Evolutionary conservation across 2,113 vertebrate genomes (phyloP).

Genomic region (Cyphomyrus discorhynchus): DNA sequence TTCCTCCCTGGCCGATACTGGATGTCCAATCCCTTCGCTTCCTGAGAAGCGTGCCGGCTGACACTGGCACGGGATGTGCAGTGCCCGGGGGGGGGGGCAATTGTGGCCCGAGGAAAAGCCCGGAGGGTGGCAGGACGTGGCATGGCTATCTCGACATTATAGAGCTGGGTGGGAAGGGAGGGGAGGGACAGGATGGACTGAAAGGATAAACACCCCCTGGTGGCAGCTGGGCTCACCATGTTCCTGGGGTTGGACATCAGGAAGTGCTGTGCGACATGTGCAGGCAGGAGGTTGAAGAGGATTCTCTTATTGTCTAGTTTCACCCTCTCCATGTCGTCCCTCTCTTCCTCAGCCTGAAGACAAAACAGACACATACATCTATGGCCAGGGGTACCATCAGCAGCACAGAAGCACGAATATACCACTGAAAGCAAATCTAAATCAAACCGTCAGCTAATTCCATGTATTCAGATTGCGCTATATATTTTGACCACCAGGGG

Average conservation of each 20-base stretch:
- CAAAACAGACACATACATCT: not conserved
- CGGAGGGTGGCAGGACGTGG: not conserved
- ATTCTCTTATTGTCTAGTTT: slow-evolving; percentile 97
- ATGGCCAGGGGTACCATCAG: not conserved
- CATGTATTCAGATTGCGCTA: not conserved
- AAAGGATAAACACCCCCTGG: not conserved
- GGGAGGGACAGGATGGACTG: not conserved
- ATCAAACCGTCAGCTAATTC: not conserved
- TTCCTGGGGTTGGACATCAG: slow-evolving; percentile 97
- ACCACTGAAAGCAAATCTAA: not conserved
- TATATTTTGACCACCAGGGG: slow-evolving; percentile 4
- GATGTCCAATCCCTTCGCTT: slow-evolving; percentile 42
- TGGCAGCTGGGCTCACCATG: slow-evolving; percentile 71
- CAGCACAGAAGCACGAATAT: not conserved
- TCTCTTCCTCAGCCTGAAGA: slow-evolving; percentile 87
- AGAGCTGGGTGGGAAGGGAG: not conserved
- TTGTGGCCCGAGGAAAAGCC: not conserved
- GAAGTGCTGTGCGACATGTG: slow-evolving; percentile 96
- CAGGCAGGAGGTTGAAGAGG: slow-evolving; percentile 93
- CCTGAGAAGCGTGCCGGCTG: slow-evolving; percentile 22
- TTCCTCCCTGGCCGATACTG: slow-evolving; percentile 31
- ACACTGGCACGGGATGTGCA: slow-evolving; percentile 31
- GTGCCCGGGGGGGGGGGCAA: not conserved
- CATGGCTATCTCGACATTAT: not conserved
- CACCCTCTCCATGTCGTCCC: slow-evolving; percentile 92